These are phyloP conservation scores for Cettia cetti DNA, from an alignment of 2,113 vertebrate species.

Conservation along the genomic window DNA sequence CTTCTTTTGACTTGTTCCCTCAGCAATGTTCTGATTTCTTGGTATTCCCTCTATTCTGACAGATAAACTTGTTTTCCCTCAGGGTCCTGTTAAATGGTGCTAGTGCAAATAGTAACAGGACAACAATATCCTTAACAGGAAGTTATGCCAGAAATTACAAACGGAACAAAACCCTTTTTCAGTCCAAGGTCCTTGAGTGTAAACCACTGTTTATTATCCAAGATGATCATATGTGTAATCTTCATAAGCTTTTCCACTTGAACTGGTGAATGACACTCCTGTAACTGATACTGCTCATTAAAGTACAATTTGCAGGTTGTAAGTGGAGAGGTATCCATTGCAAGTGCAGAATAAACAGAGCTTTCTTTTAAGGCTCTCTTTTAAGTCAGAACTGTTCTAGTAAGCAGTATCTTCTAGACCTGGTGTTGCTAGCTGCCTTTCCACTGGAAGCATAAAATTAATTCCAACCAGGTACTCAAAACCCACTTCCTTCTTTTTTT, in stretches of 20 bases:
- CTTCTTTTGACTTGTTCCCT: background rate
- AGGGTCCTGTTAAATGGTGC: background rate
- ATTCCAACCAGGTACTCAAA: background rate
- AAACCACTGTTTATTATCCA: background rate
- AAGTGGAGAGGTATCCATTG: background rate
- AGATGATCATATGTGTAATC: background rate
- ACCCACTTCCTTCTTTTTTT: background rate
- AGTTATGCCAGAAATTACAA: background rate
- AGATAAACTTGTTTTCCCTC: background rate
- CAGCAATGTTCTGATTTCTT: background rate
- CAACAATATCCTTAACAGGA: background rate
- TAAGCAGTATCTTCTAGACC: background rate
- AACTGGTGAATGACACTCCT: background rate
- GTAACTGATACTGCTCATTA: constrained; percentile 50
- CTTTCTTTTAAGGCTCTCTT: background rate
- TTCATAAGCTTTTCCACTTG: background rate
- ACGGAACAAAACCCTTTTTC: background rate
- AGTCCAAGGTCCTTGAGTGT: background rate
- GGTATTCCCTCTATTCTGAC: background rate
- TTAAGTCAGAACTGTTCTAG: background rate
- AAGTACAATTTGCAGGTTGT: background rate
- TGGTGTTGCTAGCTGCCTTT: background rate
- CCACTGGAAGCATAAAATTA: background rate
- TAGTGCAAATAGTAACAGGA: background rate
- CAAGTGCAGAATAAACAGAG: background rate